Base-by-base conservation (phyloP, 2,888 invertebrate genomes). In the Asteroscopus sphinx region DNA sequence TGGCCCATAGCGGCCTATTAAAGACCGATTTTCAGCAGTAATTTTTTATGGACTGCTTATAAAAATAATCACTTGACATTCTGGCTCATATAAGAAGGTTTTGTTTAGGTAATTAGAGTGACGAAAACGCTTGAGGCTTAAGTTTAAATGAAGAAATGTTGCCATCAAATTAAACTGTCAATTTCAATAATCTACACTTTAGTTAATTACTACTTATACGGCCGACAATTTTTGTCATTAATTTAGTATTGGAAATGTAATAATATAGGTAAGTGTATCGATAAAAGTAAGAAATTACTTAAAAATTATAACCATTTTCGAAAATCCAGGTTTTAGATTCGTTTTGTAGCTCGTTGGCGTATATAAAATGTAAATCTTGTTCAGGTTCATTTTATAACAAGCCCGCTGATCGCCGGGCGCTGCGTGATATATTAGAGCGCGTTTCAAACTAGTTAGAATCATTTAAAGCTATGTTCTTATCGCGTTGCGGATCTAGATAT, bases 311-410 rank as follows among this genome's bases (percentile, higher is more conserved):
- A 41, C 15, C 26, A 41, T 45, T 49, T 45, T 16, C 37, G 49
- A 26, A 49, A 52, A 39, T 68, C 40, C 40, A 37, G 26, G n/a
- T 48, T 53, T 52, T 1, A 37, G 53, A 52, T 53, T 16, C 6
- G 47, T 39, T 74, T 70, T 53, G 5, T 70, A 47, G 52, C 59
- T 64, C 63, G 30, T 6, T 49, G 54, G 32, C 7, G 47, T 59
- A 51, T 66, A 66, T 61, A 49, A 49, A 37, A 40, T 69, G 51
- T 53, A 64, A 68, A 72, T 72, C 55, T 56, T 16, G 39, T 48
- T 16, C 33, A 25, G 15, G 56, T 49, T 47, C 32, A 54, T 55
- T 71, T 46, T 68, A 65, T 74, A 75, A 75, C 72, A 57, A 64
- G 61, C 56, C 9, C 37, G 60, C 42, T 66, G 73, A 76, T 54